Percentiles rank a stretch among this genome's conserved stretches.
These are phyloP conservation scores for Meghimatium bilineatum DNA, from an alignment of 2,888 invertebrate species.

Conservation along the genomic window DNA sequence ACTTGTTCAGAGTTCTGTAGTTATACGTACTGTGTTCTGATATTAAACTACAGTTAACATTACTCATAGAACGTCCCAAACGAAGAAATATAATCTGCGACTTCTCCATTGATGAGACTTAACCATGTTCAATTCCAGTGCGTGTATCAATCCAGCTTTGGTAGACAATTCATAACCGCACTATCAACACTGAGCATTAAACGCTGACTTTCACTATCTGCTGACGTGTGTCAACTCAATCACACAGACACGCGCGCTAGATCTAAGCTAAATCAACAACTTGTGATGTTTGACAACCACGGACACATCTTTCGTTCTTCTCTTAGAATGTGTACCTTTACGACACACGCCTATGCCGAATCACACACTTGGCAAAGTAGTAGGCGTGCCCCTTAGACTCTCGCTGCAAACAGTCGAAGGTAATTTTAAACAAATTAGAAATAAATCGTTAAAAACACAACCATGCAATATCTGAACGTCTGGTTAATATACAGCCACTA, in stretches of 20 bases:
- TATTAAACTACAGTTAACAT: not conserved
- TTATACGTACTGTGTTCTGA: not conserved
- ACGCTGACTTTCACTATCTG: not conserved
- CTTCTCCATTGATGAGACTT: not conserved
- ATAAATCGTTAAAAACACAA: too few species aligned
- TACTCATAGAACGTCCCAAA: not conserved
- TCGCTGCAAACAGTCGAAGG: not conserved
- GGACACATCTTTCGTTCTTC: not conserved
- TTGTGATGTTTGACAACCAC: not conserved
- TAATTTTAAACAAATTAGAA: not conserved
- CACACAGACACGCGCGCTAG: not conserved
- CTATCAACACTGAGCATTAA: not conserved
- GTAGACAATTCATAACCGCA: not conserved
- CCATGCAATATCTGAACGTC: too few species aligned
- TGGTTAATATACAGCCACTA: too few species aligned
- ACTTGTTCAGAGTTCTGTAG: not conserved
- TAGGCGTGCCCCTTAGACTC: not conserved
- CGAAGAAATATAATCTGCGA: not conserved
- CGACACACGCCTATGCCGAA: not conserved
- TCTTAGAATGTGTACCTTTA: not conserved
- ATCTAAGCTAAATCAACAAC: slow-evolving; percentile 8
- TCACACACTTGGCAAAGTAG: not conserved
- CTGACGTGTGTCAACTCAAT: not conserved
- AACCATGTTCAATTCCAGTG: not conserved
- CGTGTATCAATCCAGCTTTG: not conserved